Percentiles rank a stretch among this genome's conserved stretches.
Evolutionary conservation across 2,888 invertebrate species (phyloP).

Genomic region (Luperina nickerlii): DNA sequence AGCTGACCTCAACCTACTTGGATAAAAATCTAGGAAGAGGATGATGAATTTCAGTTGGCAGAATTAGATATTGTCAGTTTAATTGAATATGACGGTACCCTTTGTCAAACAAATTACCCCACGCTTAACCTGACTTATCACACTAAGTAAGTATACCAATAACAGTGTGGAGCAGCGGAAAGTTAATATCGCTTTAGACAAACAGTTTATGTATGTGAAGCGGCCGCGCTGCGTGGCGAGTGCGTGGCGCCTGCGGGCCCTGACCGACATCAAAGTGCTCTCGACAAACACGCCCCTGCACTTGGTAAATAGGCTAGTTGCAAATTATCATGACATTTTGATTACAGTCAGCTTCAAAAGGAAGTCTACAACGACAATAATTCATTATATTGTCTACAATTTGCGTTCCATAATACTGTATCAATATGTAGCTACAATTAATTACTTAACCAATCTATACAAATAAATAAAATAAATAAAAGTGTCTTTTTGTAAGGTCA

Average conservation of each 20-base stretch:
- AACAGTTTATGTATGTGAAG: constrained; percentile 80
- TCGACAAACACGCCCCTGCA: constrained; percentile 68
- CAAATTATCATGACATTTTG: constrained; percentile 47
- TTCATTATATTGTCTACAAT: background rate
- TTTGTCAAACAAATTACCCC: constrained; percentile 14
- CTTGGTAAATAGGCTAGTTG: constrained; percentile 64
- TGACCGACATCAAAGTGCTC: constrained; percentile 79
- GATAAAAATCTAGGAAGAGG: background rate
- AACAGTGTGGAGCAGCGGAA: constrained; percentile 67
- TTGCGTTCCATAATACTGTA: background rate
- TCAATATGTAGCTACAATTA: background rate
- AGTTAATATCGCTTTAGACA: constrained; percentile 81
- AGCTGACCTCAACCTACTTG: too few species aligned
- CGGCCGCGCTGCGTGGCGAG: constrained; percentile 64
- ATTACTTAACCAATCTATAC: background rate
- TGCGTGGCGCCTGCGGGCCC: constrained; percentile 74
- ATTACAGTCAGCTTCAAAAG: background rate
- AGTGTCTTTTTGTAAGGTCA: too few species aligned
- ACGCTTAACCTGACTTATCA: constrained; percentile 17
- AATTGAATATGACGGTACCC: constrained; percentile 2
- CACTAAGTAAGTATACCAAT: constrained; percentile 65
- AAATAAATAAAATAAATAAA: too few species aligned
- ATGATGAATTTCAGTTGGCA: background rate
- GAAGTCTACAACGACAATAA: background rate
- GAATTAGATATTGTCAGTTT: constrained; percentile 2